phyloP scores from a whole-genome alignment of 2,888 invertebrate species.

The Drosophila birchii region DNA sequence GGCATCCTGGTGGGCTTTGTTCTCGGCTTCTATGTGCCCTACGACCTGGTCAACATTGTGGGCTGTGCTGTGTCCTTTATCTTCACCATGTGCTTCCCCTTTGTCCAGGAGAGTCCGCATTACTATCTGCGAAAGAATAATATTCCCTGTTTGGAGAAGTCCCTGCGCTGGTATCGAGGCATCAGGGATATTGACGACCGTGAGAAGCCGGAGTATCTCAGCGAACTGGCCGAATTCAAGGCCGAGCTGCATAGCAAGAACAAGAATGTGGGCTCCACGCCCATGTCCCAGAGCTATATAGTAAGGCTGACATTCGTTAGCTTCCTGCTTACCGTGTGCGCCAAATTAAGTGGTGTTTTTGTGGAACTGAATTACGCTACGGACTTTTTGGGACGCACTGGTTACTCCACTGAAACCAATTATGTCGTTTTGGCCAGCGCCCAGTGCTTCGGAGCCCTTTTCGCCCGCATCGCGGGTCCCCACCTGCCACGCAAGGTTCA shows the following conservation, averaged over 20 bases:
- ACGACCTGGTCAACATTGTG: constrained; percentile 67
- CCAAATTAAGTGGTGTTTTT: constrained; percentile 80
- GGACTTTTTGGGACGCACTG: constrained; percentile 57
- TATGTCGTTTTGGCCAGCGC: constrained; percentile 71
- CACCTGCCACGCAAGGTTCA: constrained; percentile 69
- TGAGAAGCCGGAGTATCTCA: constrained; percentile 68
- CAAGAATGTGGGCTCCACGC: constrained; percentile 32
- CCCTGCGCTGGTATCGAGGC: constrained; percentile 82
- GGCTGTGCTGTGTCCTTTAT: constrained; percentile 71
- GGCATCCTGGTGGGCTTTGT: constrained; percentile 78
- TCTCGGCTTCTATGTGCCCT: constrained; percentile 67
- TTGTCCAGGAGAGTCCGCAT: constrained; percentile 82
- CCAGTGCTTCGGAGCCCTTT: constrained; percentile 70
- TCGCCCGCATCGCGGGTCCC: constrained; percentile 65
- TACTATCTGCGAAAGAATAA: constrained; percentile 72
- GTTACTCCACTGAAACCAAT: constrained; percentile 56
- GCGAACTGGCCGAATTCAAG: constrained; percentile 73
- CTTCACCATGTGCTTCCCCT: constrained; percentile 80
- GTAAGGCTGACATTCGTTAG: constrained; percentile 69
- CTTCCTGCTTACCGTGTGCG: constrained; percentile 70
- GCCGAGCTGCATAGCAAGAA: constrained; percentile 42
- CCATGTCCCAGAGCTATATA: constrained; percentile 53
- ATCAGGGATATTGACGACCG: constrained; percentile 80
- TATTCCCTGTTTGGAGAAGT: constrained; percentile 75
- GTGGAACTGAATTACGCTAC: constrained; percentile 78